Evolutionary conservation across 2,113 vertebrate species (phyloP).

Genomic region (Callocephalon fimbriatum): DNA sequence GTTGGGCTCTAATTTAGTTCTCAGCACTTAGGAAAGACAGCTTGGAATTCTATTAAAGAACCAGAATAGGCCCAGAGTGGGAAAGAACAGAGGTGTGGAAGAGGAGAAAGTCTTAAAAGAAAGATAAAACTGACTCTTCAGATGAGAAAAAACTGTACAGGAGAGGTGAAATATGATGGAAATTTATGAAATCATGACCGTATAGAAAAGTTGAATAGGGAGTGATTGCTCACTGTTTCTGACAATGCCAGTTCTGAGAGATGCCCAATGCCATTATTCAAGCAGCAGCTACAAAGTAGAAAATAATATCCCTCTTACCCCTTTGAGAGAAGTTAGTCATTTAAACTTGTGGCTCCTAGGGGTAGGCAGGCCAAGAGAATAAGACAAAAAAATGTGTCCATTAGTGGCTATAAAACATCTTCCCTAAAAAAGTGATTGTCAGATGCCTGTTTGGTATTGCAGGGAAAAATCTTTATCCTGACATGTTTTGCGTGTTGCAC

Average conservation of each 20-base stretch:
- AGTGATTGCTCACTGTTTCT: slow-evolving; percentile 64
- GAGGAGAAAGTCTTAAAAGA: neutral
- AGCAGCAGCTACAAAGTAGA: neutral
- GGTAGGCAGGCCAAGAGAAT: neutral
- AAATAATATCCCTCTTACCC: neutral
- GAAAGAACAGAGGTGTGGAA: neutral
- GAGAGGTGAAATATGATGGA: slow-evolving; percentile 20
- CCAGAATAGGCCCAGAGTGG: neutral
- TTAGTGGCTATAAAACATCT: neutral
- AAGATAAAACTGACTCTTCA: slow-evolving; percentile 12
- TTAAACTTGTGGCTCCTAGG: neutral
- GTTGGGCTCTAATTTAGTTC: slow-evolving; percentile 8
- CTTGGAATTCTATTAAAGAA: neutral
- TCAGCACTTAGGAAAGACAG: neutral
- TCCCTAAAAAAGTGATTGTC: neutral
- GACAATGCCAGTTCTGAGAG: slow-evolving; percentile 45
- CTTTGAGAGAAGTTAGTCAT: neutral
- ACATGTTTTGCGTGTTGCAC: fast-evolving
- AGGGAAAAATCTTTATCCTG: neutral
- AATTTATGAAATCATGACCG: slow-evolving; percentile 37
- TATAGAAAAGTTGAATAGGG: slow-evolving; percentile 61
- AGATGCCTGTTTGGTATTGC: neutral
- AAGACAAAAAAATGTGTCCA: neutral
- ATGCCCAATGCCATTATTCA: slow-evolving; percentile 54
- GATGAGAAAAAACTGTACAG: neutral